Evolutionary conservation across 2,888 invertebrate genomes (phyloP).

Genomic region (Hedychridium roseum): DNA sequence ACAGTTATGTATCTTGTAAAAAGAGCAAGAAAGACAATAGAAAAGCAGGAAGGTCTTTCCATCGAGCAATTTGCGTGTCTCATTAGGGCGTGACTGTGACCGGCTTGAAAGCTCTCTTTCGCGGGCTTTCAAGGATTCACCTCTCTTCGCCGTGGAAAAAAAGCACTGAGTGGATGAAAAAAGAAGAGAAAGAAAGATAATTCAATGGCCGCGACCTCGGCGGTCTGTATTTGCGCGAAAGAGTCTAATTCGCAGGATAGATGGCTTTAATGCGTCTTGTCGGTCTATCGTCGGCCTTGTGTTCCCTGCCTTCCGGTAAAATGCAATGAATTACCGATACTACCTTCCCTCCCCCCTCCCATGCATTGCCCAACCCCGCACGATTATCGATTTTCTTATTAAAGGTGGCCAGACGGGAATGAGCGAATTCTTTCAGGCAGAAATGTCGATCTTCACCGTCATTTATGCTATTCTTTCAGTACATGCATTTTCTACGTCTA

Average conservation of each 20-base stretch:
- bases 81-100: slow-evolving; percentile 36
- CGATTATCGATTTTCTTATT: slow-evolving; percentile 2
- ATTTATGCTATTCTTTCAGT: too few relatives aligned
- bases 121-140: slow-evolving; percentile 28
- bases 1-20: too few relatives aligned
- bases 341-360: background rate
- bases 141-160: slow-evolving; percentile 2
- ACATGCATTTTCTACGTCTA: too few relatives aligned
- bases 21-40: slow-evolving; percentile 10
- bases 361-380: background rate
- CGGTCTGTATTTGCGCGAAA: background rate
- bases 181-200: background rate
- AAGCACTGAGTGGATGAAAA: slow-evolving; percentile 12
- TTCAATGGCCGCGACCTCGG: background rate
- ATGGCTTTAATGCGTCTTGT: background rate
- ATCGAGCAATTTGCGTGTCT: slow-evolving; percentile 40
- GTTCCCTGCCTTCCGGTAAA: background rate
- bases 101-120: slow-evolving; percentile 37
- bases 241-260: background rate
- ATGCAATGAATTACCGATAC: background rate
- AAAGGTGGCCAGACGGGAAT: background rate
- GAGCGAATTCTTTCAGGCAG: too few relatives aligned
- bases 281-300: background rate
- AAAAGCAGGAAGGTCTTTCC: slow-evolving; percentile 14
- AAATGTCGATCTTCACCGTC: too few relatives aligned